Evolutionary conservation across 2,888 invertebrate species (phyloP).

Genomic region (Pteria penguin): DNA sequence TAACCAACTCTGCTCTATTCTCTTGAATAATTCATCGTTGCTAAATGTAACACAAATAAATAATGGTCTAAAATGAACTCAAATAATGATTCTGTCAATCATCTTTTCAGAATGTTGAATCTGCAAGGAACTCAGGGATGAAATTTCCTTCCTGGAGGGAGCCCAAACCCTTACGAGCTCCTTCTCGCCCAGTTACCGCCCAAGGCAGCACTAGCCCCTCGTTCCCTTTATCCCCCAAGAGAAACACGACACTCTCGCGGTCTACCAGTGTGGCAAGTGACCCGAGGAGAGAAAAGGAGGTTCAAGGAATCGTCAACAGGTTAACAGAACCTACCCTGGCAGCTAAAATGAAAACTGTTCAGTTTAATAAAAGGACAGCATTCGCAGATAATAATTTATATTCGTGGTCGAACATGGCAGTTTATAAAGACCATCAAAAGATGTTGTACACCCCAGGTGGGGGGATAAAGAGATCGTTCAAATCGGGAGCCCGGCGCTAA

Average conservation of each 20-base stretch:
- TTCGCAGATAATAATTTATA: constrained; percentile 60
- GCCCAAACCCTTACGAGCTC: constrained; percentile 53
- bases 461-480: constrained; percentile 35
- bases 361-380: constrained; percentile 49
- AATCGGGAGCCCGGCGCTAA: constrained; percentile 1
- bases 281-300: constrained; percentile 8
- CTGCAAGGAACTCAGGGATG: constrained; percentile 58
- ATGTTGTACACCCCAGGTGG: constrained; percentile 56
- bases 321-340: constrained; percentile 54
- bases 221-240: neutral
- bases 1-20: too few relatives aligned
- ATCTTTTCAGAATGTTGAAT: constrained; percentile 54
- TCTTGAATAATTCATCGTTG: too few relatives aligned
- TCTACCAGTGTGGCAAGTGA: neutral
- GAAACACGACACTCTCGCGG: neutral
- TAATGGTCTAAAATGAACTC: too few relatives aligned
- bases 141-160: constrained; percentile 59
- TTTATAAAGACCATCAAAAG: constrained; percentile 58
- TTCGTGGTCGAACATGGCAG: constrained; percentile 61
- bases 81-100: too few relatives aligned
- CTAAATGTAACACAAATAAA: too few relatives aligned
- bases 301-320: constrained; percentile 39
- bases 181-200: constrained; percentile 34
- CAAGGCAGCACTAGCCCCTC: constrained; percentile 13
- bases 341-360: constrained; percentile 49